Conservation (phyloP, 2,888 invertebrate species). For the Antitype chi region DNA sequence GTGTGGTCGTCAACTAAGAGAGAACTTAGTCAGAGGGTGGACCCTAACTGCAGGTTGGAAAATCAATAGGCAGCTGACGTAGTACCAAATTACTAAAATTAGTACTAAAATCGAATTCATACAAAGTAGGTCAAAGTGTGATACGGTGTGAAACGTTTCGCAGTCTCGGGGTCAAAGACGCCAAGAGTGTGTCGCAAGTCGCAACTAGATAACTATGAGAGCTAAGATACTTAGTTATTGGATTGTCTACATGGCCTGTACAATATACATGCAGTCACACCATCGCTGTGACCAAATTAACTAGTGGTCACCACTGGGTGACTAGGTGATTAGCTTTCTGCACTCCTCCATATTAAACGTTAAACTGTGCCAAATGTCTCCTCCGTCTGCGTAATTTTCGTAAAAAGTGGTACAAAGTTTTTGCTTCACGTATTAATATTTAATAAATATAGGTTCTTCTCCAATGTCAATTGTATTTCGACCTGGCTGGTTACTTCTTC, state of each 20-base stretch:
- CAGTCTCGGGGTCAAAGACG: conserved; percentile 75
- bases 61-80: not conserved
- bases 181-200: conserved; percentile 71
- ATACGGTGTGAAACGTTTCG: conserved; percentile 72
- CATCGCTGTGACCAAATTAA: not conserved
- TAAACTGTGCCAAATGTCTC: too few relatives aligned
- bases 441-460: not conserved
- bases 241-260: conserved; percentile 30
- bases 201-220: conserved; percentile 62
- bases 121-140: conserved; percentile 73
- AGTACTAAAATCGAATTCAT: conserved; percentile 51
- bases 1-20: not conserved
- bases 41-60: not conserved
- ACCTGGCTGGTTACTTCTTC: conserved; percentile 3
- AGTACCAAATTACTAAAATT: conserved; percentile 22
- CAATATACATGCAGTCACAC: not conserved
- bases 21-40: not conserved
- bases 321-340: too few relatives aligned
- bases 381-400: too few relatives aligned
- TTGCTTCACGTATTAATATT: too few relatives aligned
- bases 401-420: too few relatives aligned
- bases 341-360: too few relatives aligned
- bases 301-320: too few relatives aligned
- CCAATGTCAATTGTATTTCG: not conserved
- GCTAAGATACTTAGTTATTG: conserved; percentile 21